Base-by-base conservation (phyloP, 2,113 vertebrate species). In the Strix uralensis region DNA sequence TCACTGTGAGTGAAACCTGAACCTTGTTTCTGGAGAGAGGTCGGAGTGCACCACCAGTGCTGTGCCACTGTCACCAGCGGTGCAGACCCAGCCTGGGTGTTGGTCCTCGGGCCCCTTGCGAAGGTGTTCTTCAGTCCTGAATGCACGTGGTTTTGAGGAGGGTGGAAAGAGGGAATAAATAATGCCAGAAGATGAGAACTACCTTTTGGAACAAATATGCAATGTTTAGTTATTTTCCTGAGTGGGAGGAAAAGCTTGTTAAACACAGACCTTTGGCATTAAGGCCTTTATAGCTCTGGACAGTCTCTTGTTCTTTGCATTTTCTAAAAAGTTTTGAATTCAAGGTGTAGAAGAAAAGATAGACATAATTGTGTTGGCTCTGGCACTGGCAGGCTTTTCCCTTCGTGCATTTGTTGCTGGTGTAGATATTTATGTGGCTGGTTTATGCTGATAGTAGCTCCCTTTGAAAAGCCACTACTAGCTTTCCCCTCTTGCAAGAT, bases 41-140 rank as follows among this genome's bases (percentile, higher is more conserved):
- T 22, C 1, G 2, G 46, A 58, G 46, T 8, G 3, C 42, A 3
- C 40, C 5, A 3, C 4, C 4, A 47, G 57, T 7, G 44, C 0
- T 3, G 40, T n/a, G 72, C 40, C 34, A 1, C 63, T 13, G 34
- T 18, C n/a, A 29, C 46, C 36, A 7, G 34, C 0, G 0, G 16
- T 13, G 32, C 17, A 36, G 47, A 73, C 21, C 49, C 25, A 25
- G n/a, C 55, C 27, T 0, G 1, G 15, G 38, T 26, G 30, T 66
- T 73, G 72, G 49, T 44, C 10, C 4, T 47, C 0, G 0, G 16
- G 11, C 7, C 25, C 17, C 59, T 44, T 5, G 15, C 6, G 42
- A 38, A 59, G 42, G 13, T 8, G 0, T 12, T 38, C 22, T 14
- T 29, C 46, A 44, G 51, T 40, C 27, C 40, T 26, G 38, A 17